A percentile compares a stretch with the other conserved stretches of the same genome.
Conservation (phyloP, 2,888 invertebrate species). For the Melipona bicolor region DNA sequence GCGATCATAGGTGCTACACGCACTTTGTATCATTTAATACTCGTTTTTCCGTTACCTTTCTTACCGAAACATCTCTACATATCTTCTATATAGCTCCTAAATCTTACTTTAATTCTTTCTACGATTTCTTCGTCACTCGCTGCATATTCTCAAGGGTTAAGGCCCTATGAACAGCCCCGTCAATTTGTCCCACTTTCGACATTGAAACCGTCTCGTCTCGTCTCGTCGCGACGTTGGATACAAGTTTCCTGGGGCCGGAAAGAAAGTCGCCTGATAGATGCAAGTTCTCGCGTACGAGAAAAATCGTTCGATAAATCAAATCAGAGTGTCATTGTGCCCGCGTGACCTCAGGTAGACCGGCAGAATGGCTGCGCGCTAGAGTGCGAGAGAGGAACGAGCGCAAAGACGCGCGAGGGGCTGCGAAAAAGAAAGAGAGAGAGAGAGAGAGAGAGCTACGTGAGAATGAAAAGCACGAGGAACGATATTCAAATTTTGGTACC, state of each 20-base stretch:
- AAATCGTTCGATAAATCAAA: slow-evolving; percentile 82
- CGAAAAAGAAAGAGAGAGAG: slow-evolving; percentile 21
- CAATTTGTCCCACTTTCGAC: slow-evolving; percentile 15
- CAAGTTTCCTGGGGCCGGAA: slow-evolving; percentile 15
- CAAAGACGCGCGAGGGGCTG: slow-evolving; percentile 61
- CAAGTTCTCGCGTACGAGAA: slow-evolving; percentile 57
- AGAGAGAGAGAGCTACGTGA: slow-evolving; percentile 72
- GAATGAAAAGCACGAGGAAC: slow-evolving; percentile 79
- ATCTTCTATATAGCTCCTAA: no score
- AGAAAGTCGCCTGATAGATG: slow-evolving; percentile 55
- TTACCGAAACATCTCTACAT: no score
- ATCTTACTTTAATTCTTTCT: no score
- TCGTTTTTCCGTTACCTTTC: no score
- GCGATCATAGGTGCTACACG: no score
- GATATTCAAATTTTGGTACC: slow-evolving; percentile 83
- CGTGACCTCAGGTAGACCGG: slow-evolving; percentile 64
- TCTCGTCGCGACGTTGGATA: background rate
- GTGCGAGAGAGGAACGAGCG: slow-evolving; percentile 55
- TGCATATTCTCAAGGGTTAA: no score
- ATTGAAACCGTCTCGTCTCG: slow-evolving; percentile 1
- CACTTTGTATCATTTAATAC: no score
- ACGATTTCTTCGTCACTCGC: no score
- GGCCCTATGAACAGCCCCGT: background rate
- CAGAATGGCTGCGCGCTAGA: slow-evolving; percentile 45
- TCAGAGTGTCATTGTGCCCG: slow-evolving; percentile 79